Conservation (phyloP, 1,140 invertebrate genomes). For the Ephestia elutella region DNA sequence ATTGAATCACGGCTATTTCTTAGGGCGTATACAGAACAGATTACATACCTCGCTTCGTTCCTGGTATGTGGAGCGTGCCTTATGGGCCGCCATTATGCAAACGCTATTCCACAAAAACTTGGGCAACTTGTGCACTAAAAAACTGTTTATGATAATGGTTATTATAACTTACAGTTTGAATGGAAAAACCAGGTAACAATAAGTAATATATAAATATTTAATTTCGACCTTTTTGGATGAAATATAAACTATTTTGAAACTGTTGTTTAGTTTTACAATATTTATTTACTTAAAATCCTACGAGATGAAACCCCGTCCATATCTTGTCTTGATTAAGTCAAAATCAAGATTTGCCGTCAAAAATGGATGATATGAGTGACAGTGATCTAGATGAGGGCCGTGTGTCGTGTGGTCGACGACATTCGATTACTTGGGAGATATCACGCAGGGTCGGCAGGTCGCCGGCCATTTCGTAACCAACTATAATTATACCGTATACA, state of each 20-base stretch:
- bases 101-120: slow-evolving; percentile 9
- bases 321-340: background rate
- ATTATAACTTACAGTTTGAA: slow-evolving; percentile 6
- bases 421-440: background rate
- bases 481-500: background rate
- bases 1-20: slow-evolving; percentile 7
- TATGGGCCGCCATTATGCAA: slow-evolving; percentile 3
- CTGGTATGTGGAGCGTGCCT: slow-evolving; percentile 11
- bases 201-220: background rate
- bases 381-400: background rate
- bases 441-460: background rate
- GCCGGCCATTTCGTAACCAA: background rate
- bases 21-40: slow-evolving; percentile 12
- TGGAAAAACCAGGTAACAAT: background rate
- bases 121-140: slow-evolving; percentile 3
- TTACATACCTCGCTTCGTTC: slow-evolving; percentile 8
- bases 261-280: too few relatives aligned
- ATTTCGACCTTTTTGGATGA: background rate
- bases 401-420: background rate
- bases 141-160: slow-evolving; percentile 8
- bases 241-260: background rate
- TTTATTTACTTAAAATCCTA: too few relatives aligned
- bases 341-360: background rate
- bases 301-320: too few relatives aligned
- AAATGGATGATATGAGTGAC: background rate